Conservation (phyloP, 2,797 vertebrate species). For the Tragelaphus oryx region DNA sequence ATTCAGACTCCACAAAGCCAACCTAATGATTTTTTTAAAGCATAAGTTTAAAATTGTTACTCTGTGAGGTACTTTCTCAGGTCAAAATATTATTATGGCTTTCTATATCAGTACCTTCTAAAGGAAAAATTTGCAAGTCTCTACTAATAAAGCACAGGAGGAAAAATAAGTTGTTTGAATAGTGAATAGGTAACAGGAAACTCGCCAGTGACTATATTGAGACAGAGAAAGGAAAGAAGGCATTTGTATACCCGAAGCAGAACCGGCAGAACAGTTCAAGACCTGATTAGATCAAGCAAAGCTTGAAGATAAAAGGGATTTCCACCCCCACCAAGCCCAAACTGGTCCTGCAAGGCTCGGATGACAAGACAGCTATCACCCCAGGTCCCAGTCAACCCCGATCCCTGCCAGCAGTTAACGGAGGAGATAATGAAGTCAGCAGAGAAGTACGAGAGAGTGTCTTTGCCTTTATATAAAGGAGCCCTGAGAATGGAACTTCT, state of each 20-base stretch:
- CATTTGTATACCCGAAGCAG: slow-evolving; percentile 21
- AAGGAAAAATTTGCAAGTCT: slow-evolving; percentile 27
- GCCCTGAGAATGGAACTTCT: slow-evolving; percentile 41
- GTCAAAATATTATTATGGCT: background rate
- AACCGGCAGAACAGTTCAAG: background rate
- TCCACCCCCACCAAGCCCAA: background rate
- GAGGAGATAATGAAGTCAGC: slow-evolving; percentile 59
- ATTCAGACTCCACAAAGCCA: background rate
- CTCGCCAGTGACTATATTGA: background rate
- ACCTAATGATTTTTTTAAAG: background rate
- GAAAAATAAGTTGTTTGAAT: background rate
- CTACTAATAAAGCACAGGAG: background rate
- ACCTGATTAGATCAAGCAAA: slow-evolving; percentile 46
- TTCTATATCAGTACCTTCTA: background rate
- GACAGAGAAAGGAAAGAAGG: background rate
- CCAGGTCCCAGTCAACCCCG: slow-evolving; percentile 8
- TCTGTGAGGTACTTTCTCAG: background rate
- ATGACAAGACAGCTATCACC: slow-evolving; percentile 46
- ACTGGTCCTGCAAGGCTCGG: background rate
- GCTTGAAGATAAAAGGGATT: slow-evolving; percentile 1
- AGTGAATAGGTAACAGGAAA: slow-evolving; percentile 42
- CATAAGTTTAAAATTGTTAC: background rate
- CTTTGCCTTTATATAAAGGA: slow-evolving; percentile 58
- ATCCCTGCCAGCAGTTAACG: background rate
- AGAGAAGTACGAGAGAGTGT: background rate